Conservation (phyloP, 2,113 vertebrate genomes). For the Epinephelus cyanopodus region DNA sequence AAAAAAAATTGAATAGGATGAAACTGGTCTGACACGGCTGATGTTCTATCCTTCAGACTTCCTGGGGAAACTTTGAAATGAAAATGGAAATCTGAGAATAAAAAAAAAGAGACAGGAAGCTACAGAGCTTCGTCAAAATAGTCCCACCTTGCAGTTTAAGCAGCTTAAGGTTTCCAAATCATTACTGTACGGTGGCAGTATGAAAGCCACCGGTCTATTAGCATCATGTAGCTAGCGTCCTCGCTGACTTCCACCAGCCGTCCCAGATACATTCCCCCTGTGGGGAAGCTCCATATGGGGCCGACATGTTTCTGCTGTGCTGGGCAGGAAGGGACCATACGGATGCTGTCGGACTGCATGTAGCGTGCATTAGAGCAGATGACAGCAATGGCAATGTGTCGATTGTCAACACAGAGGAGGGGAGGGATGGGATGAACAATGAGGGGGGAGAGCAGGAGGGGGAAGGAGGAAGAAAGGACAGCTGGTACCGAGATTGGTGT, state of each 20-base stretch:
- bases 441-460: slow-evolving; percentile 12
- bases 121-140: slow-evolving; percentile 34
- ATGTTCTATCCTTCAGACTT: slow-evolving; percentile 22
- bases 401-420: slow-evolving; percentile 44
- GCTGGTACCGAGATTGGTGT: slow-evolving; percentile 63
- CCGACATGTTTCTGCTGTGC: slow-evolving; percentile 39
- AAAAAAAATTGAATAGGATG: not conserved
- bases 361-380: slow-evolving; percentile 50
- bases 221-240: slow-evolving; percentile 36
- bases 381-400: slow-evolving; percentile 42
- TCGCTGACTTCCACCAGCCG: slow-evolving; percentile 32
- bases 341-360: slow-evolving; percentile 41
- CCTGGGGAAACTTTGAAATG: slow-evolving; percentile 33
- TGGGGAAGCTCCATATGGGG: slow-evolving; percentile 62
- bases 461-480: slow-evolving; percentile 44
- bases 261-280: slow-evolving; percentile 46
- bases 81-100: slow-evolving; percentile 36
- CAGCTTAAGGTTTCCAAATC: slow-evolving; percentile 50
- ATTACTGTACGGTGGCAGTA: slow-evolving; percentile 15
- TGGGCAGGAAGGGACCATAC: slow-evolving; percentile 44
- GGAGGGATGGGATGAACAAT: slow-evolving; percentile 26
- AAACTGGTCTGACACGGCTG: slow-evolving; percentile 2
- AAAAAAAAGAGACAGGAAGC: slow-evolving; percentile 25
- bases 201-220: slow-evolving; percentile 30
- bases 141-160: slow-evolving; percentile 56